Evolutionary conservation across 2,888 invertebrate genomes (phyloP), one percentile per base, ranked within the genome.

Genomic region (Orthosia gracilis): DNA sequence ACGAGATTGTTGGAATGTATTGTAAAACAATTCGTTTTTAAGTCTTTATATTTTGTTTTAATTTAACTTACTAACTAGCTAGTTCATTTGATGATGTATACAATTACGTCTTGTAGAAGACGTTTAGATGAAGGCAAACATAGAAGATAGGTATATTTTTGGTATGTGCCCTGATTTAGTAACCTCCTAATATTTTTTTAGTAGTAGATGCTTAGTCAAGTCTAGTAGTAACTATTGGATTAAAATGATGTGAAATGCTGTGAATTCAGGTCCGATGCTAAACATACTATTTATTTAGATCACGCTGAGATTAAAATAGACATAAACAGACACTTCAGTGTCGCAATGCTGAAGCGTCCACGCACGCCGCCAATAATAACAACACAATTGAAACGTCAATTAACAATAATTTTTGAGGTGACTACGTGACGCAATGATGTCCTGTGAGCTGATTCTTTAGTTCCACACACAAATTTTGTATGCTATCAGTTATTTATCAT

Each of bases 341-440:
- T 69, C 68, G 65, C 72, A 65, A 23, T 63, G 54, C 64, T 79
- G 66, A 83, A 73, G 63, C 69, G 69, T 54, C 65, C 45, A 54
- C 57, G 61, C 69, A 61, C 58, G 12, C 58, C 31, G 62, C 55
- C 31, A 66, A 59, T 73, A 73, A 85, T 76, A 85, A 73, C 69
- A 78, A 69, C 74, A 82, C 74, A 85, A 82, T 82, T 82, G 75
- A 70, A 73, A 68, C 55, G 40, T 57, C 74, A 69, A 79, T 77
- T 71, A 71, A 21, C 52, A 73, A 69, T 77, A 73, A 74, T 82
- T 78, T 82, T 80, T 71, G 67, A 78, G 45, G 61, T 54, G 59
- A 76, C 61, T 62, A 65, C 31, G 61, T 80, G 61, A 80, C 73
- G 63, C 55, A 58, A 66, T 71, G 49, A 55, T 80, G 52, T 78